Evolutionary conservation across 2,113 vertebrate species (phyloP).

Genomic region (Myotis yumanensis): DNA sequence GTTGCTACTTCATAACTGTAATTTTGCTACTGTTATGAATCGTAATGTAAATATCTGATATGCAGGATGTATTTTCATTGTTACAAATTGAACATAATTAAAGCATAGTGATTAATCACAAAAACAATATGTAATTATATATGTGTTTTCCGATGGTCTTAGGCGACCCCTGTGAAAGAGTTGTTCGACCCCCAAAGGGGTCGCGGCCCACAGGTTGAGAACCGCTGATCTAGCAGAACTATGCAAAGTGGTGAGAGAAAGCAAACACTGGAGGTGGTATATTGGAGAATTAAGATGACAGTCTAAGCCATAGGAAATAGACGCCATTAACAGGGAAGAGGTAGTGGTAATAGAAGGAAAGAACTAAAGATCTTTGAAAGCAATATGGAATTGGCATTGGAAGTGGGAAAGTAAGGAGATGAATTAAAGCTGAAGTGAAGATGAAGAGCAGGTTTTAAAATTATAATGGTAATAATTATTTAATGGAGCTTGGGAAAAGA

Average conservation of each 20-base stretch:
- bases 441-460: not conserved
- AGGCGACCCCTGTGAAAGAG: too few relatives aligned
- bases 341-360: not conserved
- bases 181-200: too few relatives aligned
- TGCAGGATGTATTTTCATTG: too few relatives aligned
- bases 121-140: too few relatives aligned
- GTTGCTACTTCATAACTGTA: too few relatives aligned
- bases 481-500: not conserved
- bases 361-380: not conserved
- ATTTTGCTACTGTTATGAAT: too few relatives aligned
- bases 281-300: not conserved
- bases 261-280: not conserved
- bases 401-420: not conserved
- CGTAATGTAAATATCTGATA: too few relatives aligned
- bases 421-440: not conserved
- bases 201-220: too few relatives aligned
- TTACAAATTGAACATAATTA: too few relatives aligned
- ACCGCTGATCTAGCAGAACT: not conserved
- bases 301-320: not conserved
- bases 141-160: too few relatives aligned
- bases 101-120: too few relatives aligned
- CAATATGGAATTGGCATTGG: not conserved
- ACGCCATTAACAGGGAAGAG: not conserved
- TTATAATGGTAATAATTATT: not conserved
- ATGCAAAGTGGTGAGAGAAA: not conserved